phyloP scores from a whole-genome alignment of 1,140 invertebrate genomes.

The Bombus breviceps region DNA sequence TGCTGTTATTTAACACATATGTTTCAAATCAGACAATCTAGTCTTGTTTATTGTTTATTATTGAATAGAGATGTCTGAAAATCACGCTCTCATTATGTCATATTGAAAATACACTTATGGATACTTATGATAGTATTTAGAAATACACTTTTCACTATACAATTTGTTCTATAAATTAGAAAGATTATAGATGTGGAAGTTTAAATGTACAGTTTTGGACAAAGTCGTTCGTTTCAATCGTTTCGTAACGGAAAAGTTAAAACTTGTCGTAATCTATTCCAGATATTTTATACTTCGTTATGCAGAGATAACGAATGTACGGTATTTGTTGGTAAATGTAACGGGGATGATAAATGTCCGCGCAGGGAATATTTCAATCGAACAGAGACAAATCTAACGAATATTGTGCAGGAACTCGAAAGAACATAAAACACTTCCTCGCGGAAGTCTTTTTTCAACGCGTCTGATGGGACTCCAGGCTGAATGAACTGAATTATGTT shows the following conservation, averaged over 20 bases:
- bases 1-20: too few relatives aligned
- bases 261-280: neutral
- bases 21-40: too few relatives aligned
- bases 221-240: neutral
- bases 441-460: conserved; percentile 44
- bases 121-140: too few relatives aligned
- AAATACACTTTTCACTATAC: too few relatives aligned
- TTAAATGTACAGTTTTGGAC: too few relatives aligned
- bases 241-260: neutral
- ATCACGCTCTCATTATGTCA: too few relatives aligned
- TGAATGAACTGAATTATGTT: conserved; percentile 50
- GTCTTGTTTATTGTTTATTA: too few relatives aligned
- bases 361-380: neutral
- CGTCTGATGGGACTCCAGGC: conserved; percentile 27
- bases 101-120: too few relatives aligned
- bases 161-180: too few relatives aligned
- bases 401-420: conserved; percentile 1
- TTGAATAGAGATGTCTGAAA: too few relatives aligned
- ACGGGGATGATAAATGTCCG: neutral
- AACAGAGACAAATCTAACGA: conserved; percentile 3
- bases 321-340: neutral
- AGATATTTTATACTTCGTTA: neutral
- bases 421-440: conserved; percentile 32
- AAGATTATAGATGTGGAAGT: too few relatives aligned
- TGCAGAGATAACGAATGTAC: neutral